These are phyloP conservation scores for Euleptes europaea DNA, from an alignment of 2,113 vertebrate species.

Conservation along the genomic window DNA sequence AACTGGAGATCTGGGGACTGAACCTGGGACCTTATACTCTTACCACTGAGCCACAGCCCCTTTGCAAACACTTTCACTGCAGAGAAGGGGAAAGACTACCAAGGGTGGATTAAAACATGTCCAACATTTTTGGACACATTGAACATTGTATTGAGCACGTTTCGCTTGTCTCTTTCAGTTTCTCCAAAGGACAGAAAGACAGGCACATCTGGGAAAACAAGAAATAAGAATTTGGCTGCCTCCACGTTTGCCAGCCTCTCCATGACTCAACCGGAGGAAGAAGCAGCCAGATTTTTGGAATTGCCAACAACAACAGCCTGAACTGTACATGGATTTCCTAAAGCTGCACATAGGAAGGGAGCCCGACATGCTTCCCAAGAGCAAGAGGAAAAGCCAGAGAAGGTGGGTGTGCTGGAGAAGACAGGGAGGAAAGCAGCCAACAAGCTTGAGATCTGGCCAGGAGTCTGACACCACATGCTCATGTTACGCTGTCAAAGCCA, in stretches of 20 bases:
- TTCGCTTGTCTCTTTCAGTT: not conserved
- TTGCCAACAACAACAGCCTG: not conserved
- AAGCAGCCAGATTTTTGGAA: not conserved
- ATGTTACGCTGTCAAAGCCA: not conserved
- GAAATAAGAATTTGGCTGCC: not conserved
- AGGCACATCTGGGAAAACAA: not conserved
- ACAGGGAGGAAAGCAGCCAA: slow-evolving; percentile 7
- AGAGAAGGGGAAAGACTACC: not conserved
- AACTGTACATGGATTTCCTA: not conserved
- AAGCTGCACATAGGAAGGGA: not conserved
- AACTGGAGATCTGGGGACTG: too few relatives aligned
- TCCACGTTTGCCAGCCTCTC: not conserved
- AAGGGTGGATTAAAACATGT: not conserved
- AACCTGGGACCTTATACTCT: too few relatives aligned
- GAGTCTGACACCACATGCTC: slow-evolving; percentile 8
- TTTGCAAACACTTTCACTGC: not conserved
- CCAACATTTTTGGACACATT: not conserved
- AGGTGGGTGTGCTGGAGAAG: slow-evolving; percentile 12
- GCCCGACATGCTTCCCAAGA: not conserved
- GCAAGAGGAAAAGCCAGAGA: not conserved
- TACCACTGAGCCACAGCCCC: too few relatives aligned
- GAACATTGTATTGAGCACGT: not conserved
- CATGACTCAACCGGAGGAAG: not conserved
- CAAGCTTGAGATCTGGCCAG: not conserved
- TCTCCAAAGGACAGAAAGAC: not conserved